Conservation (phyloP, 2,113 vertebrate genomes). For the Sminthopsis crassicaudata region DNA sequence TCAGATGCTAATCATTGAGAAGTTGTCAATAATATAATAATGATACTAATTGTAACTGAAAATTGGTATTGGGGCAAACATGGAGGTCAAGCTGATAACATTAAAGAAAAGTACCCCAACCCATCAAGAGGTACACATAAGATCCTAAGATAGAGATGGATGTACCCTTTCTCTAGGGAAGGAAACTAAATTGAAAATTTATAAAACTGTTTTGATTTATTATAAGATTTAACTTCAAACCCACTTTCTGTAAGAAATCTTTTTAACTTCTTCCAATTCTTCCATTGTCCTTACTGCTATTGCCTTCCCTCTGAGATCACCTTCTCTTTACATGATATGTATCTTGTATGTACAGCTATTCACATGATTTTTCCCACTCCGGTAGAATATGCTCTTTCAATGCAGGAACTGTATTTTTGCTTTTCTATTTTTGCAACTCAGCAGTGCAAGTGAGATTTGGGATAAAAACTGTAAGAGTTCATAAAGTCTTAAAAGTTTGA, state of each 20-base stretch:
- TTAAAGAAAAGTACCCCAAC: background rate
- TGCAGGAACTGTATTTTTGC: background rate
- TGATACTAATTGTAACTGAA: background rate
- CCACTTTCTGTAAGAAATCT: background rate
- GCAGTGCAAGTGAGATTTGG: background rate
- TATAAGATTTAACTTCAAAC: background rate
- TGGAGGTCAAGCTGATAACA: background rate
- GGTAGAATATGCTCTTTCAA: background rate
- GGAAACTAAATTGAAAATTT: no score
- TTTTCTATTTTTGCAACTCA: background rate
- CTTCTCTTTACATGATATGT: background rate
- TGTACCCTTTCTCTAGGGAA: background rate
- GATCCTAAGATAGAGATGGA: background rate
- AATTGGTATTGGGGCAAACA: background rate
- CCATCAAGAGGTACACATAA: background rate
- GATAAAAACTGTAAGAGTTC: background rate
- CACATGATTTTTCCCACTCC: background rate
- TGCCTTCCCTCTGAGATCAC: background rate
- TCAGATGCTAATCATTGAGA: background rate
- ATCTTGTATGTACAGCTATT: background rate
- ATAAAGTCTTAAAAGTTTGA: background rate
- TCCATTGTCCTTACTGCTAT: background rate
- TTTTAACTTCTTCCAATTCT: background rate
- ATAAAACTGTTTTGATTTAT: background rate
- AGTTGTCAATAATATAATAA: background rate